Evolutionary conservation across 1,140 invertebrate species (phyloP).

Genomic region (Drosophila lacteicornis): DNA sequence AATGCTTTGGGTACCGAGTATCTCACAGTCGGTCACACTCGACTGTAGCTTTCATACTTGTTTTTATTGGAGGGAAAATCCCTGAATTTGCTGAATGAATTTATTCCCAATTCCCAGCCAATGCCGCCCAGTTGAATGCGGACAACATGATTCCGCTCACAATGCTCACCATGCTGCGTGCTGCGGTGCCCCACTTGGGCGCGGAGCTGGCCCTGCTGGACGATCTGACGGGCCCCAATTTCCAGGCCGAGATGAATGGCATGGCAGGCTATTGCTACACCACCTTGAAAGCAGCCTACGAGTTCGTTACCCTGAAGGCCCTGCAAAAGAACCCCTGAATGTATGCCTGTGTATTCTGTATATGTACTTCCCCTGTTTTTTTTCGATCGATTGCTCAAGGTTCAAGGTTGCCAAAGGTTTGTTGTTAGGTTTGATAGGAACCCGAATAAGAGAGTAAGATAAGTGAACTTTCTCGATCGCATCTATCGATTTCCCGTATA

Average conservation of each 20-base stretch:
- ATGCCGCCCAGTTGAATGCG: constrained; percentile 69
- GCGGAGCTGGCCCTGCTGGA: constrained; percentile 81
- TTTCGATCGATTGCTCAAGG: constrained; percentile 12
- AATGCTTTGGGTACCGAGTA: no score
- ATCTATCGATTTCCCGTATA: constrained; percentile 25
- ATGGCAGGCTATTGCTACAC: constrained; percentile 84
- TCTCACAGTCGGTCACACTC: no score
- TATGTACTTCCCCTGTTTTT: constrained; percentile 8
- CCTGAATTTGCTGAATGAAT: no score
- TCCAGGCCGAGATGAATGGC: constrained; percentile 82
- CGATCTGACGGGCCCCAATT: constrained; percentile 79
- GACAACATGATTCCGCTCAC: constrained; percentile 82
- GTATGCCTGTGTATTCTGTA: background rate
- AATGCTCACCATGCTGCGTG: constrained; percentile 77
- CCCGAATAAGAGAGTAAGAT: background rate
- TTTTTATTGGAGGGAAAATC: no score
- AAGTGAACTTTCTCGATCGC: constrained; percentile 18
- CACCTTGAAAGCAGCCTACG: constrained; percentile 77
- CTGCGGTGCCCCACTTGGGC: constrained; percentile 81
- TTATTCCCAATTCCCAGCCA: constrained; percentile 37
- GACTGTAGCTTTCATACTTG: no score
- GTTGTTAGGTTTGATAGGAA: background rate
- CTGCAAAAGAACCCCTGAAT: constrained; percentile 54
- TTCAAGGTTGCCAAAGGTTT: background rate
- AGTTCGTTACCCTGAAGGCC: constrained; percentile 59